phyloP scores from a whole-genome alignment of 2,888 invertebrate species.

The Baronia brevicornis region DNA sequence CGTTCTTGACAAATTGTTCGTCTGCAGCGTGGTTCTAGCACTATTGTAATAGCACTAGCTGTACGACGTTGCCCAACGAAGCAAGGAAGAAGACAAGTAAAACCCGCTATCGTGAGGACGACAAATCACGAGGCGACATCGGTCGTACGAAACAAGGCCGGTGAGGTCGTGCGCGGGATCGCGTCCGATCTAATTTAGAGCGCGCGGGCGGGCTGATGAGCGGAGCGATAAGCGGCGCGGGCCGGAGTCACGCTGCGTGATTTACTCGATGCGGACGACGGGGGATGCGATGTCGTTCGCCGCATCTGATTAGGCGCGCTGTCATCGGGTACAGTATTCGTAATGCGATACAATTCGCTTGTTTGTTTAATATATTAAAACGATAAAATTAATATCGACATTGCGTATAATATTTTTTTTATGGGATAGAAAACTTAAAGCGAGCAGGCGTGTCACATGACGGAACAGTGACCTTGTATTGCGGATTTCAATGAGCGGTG shows the following conservation, averaged over 20 bases:
- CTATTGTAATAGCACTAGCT: not conserved
- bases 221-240: constrained; percentile 40
- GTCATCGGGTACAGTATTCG: constrained; percentile 6
- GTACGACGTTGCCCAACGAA: constrained; percentile 16
- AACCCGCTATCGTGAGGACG: constrained; percentile 36
- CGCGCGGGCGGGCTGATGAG: constrained; percentile 35
- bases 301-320: constrained; percentile 21
- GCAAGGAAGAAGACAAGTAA: constrained; percentile 18
- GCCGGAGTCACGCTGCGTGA: constrained; percentile 51
- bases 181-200: constrained; percentile 55
- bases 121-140: constrained; percentile 41
- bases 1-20: too few relatives aligned
- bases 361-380: not conserved
- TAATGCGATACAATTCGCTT: not conserved
- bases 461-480: too few relatives aligned
- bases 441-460: too few relatives aligned
- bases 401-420: too few relatives aligned
- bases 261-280: constrained; percentile 36
- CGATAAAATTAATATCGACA: too few relatives aligned
- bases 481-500: too few relatives aligned
- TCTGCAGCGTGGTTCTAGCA: too few relatives aligned
- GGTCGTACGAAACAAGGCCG: constrained; percentile 17
- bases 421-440: too few relatives aligned
- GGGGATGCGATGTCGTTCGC: constrained; percentile 17
- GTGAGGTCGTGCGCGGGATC: constrained; percentile 19